Conservation (phyloP, 2,797 vertebrate genomes). For the Coregonus suidteri region DNA sequence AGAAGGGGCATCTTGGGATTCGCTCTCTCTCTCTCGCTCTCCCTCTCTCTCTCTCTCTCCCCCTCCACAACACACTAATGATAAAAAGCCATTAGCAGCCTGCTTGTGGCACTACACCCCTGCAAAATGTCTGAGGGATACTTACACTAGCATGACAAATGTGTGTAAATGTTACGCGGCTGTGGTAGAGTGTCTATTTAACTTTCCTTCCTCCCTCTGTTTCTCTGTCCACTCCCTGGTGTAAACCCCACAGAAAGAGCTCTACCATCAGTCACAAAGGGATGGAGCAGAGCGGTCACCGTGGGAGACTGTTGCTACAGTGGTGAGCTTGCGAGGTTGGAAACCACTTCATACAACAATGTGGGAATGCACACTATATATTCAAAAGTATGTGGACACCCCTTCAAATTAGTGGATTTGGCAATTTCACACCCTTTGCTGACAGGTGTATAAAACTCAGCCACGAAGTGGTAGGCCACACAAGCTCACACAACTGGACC, state of each 20-base stretch:
- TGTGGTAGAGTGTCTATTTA: slow-evolving; percentile 15
- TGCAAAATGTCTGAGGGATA: slow-evolving; percentile 2
- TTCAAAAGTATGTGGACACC: no score
- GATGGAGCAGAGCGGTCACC: slow-evolving; percentile 13
- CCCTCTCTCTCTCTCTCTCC: neutral
- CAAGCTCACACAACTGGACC: no score
- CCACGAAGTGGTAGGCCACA: no score
- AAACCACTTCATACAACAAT: slow-evolving; percentile 22
- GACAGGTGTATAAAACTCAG: no score
- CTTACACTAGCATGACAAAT: slow-evolving; percentile 6
- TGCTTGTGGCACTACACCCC: neutral
- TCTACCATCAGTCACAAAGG: slow-evolving; percentile 34
- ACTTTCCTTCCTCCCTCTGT: slow-evolving; percentile 4
- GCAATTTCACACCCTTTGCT: no score
- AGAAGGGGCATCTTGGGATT: slow-evolving; percentile 12
- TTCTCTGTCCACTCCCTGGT: slow-evolving; percentile 19
- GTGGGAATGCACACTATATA: neutral
- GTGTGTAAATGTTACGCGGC: neutral
- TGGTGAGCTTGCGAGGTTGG: slow-evolving; percentile 29
- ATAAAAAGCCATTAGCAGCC: neutral
- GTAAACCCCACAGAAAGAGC: slow-evolving; percentile 36
- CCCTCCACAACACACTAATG: neutral
- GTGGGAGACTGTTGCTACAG: slow-evolving; percentile 21
- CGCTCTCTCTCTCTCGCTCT: slow-evolving; percentile 8
- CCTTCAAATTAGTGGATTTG: neutral